Evolutionary conservation across 2,888 invertebrate species (phyloP), one percentile per base, ranked within the genome.

Genomic region (Amphipyra berbera): DNA sequence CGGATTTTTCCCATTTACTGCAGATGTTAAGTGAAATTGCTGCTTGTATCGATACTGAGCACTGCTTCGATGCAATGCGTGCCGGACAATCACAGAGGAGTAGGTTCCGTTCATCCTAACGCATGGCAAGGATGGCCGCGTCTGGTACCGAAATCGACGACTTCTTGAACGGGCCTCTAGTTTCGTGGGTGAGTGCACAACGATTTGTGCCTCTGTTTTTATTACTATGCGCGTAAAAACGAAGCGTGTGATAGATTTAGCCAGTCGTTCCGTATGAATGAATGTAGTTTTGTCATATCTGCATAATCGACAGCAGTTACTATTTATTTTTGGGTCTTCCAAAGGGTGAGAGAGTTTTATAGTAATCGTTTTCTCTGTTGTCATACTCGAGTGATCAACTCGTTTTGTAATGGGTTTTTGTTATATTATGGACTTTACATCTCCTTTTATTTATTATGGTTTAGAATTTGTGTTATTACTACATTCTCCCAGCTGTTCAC

Each of bases 161-260:
- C 88, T 97, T 98, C 92, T 96, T 98, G 89, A 96, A 96, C 88
- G 97, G 97, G 85, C 97, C 98, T 85, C 95, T 98, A 79, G 97
- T 98, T 83, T 97, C 97, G 90, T 98, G 98, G 98, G 98, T 98
- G 95, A 96, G 96, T 95, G 91, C 90, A 90, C 90, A 93, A 84
- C 85, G 82, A 90, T 90, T 87, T 83, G 84, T 88, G 84, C 85
- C 86, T 83, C 76, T 82, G 84, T 85, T 88, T 88, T 88, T 90
- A 85, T 85, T 68, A 59, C 54, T 82, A 82, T 82, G 80, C 77
- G 82, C 82, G 84, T 87, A 85, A 84, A 83, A 88, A 81, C 83
- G 76, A 86, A 64, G 85, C 89, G 88, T 90, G 88, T 88, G 88
- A 89, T 87, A 83, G 87, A 88, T 83, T 86, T 83, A 82, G 68